A percentile compares a stretch with the other conserved stretches of the same genome.
These are phyloP conservation scores for Scaptomyza cyrtandrae DNA, from an alignment of 2,888 invertebrate species.

Conservation along the genomic window DNA sequence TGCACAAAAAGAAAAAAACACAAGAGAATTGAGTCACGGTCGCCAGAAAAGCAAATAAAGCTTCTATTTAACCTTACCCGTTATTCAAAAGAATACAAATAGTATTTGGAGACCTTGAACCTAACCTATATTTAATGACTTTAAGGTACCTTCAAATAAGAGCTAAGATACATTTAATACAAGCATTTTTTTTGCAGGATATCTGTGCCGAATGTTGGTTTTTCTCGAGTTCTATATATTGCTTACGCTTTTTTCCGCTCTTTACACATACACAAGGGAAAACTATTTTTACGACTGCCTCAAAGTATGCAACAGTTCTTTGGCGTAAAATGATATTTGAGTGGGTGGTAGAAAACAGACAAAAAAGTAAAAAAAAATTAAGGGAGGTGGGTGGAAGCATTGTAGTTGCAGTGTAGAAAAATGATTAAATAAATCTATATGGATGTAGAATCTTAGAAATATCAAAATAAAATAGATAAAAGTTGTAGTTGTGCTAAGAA, in stretches of 20 bases:
- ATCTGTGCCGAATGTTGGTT: too few relatives aligned
- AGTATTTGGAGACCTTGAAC: conserved; percentile 40
- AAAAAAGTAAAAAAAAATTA: neutral
- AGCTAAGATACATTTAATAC: too few relatives aligned
- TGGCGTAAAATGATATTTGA: neutral
- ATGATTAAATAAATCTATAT: too few relatives aligned
- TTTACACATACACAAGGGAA: neutral
- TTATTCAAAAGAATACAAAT: conserved; percentile 17
- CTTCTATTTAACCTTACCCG: neutral
- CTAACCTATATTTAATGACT: conserved; percentile 27
- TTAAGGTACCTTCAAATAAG: neutral
- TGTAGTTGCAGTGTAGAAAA: too few relatives aligned
- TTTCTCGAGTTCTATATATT: neutral
- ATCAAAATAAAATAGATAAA: too few relatives aligned
- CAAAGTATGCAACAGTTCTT: conserved; percentile 30
- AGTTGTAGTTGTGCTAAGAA: too few relatives aligned
- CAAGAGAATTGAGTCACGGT: conserved; percentile 50
- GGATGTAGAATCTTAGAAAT: too few relatives aligned
- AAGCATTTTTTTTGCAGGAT: too few relatives aligned
- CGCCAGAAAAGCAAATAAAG: conserved; percentile 4
- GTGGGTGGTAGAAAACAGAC: neutral
- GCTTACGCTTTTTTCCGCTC: neutral
- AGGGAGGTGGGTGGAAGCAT: too few relatives aligned
- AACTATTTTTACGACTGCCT: conserved; percentile 6
- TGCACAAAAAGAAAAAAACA: conserved; percentile 40